Evolutionary conservation across 2,888 invertebrate species (phyloP), one percentile per base, ranked within the genome.

Genomic region (Aphidoletes aphidimyza): DNA sequence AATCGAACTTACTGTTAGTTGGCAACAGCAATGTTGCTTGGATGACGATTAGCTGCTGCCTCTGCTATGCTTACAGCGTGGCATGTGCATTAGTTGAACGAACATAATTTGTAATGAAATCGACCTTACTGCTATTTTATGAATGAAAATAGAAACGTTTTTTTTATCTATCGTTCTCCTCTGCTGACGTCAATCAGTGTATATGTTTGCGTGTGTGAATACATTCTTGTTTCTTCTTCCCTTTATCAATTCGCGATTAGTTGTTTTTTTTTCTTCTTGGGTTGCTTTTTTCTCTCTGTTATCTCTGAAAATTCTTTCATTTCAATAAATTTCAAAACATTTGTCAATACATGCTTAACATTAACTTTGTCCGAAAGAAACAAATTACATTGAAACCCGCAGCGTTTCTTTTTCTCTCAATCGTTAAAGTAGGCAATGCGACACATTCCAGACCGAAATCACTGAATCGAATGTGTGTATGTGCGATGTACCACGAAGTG

Each of bases 1-100:
- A 54, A 22, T 54, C 54, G 5, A 54, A 54, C 26, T 69, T 30
- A 69, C 69, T 69, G 69, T 69, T 69, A 69, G 1, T 11, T 17
- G 54, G 54, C 54, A 22, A n/a, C 26, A 54, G 54, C 54, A 54
- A 54, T 11, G 54, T 54, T 26, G 22, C 26, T 26, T 54, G 3
- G 69, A 30, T 30, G 69, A 69, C 34, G 34, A 69, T 54, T 54
- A 22, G 6, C n/a, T n/a, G 47, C 22, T n/a, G 54, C 54, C 9
- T 22, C 22, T n/a, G 14, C n/a, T 30, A 30, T 30, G 42, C 42
- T 42, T 6, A 34, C 69, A 54, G 1, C 54, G 14, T 17, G 69
- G 69, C 69, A 34, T 69, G 69, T 69, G 69, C 69, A 69, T 69
- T 30, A 30, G 69, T 69, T 69, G 34, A 69, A 69, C 34, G 30